Percentiles rank a stretch among this genome's conserved stretches.
These are phyloP conservation scores for Pollimyrus isidori DNA, from an alignment of 2,113 vertebrate species.

Conservation along the genomic window DNA sequence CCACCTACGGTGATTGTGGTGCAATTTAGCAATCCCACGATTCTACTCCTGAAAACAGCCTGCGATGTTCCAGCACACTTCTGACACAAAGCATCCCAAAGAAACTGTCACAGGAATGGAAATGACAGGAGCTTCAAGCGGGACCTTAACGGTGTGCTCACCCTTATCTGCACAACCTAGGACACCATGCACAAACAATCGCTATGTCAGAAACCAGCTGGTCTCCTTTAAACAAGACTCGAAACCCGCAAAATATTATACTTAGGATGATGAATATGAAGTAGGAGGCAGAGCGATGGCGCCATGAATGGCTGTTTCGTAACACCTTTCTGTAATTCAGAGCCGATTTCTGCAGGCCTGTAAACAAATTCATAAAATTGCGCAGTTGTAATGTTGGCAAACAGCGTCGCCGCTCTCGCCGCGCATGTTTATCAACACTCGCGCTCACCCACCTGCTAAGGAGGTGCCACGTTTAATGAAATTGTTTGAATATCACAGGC, in stretches of 20 bases:
- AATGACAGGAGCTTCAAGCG: not conserved
- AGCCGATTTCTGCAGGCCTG: slow-evolving; percentile 76
- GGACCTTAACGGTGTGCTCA: not conserved
- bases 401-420: slow-evolving; percentile 90
- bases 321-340: slow-evolving; percentile 65
- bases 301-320: slow-evolving; percentile 12
- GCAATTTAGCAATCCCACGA: not conserved
- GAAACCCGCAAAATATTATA: not conserved
- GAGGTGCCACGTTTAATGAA: slow-evolving; percentile 99
- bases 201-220: not conserved
- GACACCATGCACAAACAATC: not conserved
- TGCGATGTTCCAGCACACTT: not conserved
- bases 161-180: not conserved
- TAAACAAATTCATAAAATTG: slow-evolving; percentile 92
- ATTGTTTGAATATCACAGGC: slow-evolving; percentile 94
- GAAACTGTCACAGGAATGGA: not conserved
- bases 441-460: slow-evolving; percentile 98
- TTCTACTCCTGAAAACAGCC: not conserved
- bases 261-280: not conserved
- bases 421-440: slow-evolving; percentile 97
- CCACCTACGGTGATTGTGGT: slow-evolving; percentile 34
- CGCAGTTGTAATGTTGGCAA: slow-evolving; percentile 98
- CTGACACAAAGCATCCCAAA: not conserved
- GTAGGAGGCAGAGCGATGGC: not conserved
- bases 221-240: not conserved